Conservation (phyloP, 2,888 invertebrate genomes). For the Drosophila atripex region DNA sequence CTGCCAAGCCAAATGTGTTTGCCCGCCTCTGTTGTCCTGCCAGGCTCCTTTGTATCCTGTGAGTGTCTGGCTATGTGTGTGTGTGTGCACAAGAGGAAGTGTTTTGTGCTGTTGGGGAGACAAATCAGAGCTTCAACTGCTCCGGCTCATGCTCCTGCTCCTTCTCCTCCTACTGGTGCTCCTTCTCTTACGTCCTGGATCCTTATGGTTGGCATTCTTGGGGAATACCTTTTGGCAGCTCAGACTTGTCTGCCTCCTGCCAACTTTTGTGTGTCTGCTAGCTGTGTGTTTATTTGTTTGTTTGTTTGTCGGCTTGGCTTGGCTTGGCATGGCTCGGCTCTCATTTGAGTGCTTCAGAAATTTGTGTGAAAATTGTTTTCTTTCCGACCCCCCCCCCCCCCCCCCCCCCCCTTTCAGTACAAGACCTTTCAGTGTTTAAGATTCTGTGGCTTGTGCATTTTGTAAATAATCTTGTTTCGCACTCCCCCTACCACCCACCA, state of each 20-base stretch:
- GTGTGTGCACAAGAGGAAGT: conserved; percentile 42
- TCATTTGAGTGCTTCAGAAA: conserved; percentile 57
- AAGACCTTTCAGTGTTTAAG: conserved; percentile 62
- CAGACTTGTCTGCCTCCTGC: conserved; percentile 70
- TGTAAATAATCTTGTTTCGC: conserved; percentile 78
- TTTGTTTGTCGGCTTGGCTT: conserved; percentile 15
- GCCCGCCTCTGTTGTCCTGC: conserved; percentile 6
- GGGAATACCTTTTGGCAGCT: conserved; percentile 78
- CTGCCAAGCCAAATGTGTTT: conserved; percentile 34
- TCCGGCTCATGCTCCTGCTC: conserved; percentile 47
- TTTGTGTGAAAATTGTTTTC: conserved; percentile 78
- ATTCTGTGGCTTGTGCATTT: conserved; percentile 74
- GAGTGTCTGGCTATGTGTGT: conserved; percentile 10
- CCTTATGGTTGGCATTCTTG: conserved; percentile 68
- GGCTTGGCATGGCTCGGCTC: conserved; percentile 12
- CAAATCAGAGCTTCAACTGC: conserved; percentile 45
- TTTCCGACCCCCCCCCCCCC: conserved; percentile 36
- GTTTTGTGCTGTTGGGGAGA: conserved; percentile 54
- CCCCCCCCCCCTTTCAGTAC: conserved; percentile 9
- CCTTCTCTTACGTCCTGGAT: conserved; percentile 32
- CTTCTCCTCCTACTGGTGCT: conserved; percentile 26
- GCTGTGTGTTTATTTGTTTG: conserved; percentile 46
- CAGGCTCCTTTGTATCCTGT: conserved; percentile 21
- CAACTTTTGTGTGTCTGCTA: conserved; percentile 7
- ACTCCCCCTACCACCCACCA: conserved; percentile 16